Percentiles rank a stretch among this genome's conserved stretches.
Evolutionary conservation across 2,113 vertebrate genomes (phyloP).

Genomic region (Elephantulus edwardii): DNA sequence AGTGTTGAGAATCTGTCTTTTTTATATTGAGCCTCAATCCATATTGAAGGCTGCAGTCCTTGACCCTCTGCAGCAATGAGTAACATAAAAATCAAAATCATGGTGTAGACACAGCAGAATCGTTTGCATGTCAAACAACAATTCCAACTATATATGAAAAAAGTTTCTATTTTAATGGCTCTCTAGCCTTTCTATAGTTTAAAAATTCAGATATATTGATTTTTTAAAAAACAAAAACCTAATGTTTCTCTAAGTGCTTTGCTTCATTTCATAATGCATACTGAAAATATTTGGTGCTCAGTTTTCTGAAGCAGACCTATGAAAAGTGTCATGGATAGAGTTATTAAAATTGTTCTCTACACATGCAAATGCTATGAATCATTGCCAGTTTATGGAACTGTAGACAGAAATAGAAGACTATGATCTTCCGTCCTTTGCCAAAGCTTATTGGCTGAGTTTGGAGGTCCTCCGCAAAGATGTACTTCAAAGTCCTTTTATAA

Average conservation of each 20-base stretch:
- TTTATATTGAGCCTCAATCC: too few relatives aligned
- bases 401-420: slow-evolving; percentile 76
- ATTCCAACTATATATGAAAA: slow-evolving; percentile 54
- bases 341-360: slow-evolving; percentile 77
- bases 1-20: too few relatives aligned
- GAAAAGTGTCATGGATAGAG: slow-evolving; percentile 74
- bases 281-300: slow-evolving; percentile 71
- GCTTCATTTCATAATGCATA: slow-evolving; percentile 57
- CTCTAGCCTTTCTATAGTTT: slow-evolving; percentile 43
- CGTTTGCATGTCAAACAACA: slow-evolving; percentile 52
- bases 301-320: slow-evolving; percentile 67
- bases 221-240: slow-evolving; percentile 72
- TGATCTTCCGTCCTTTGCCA: slow-evolving; percentile 74
- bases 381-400: slow-evolving; percentile 73
- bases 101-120: neutral
- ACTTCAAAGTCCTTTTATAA: slow-evolving; percentile 64
- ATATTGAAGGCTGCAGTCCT: too few relatives aligned
- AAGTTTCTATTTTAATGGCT: slow-evolving; percentile 51
- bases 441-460: slow-evolving; percentile 69
- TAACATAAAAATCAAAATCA: slow-evolving; percentile 39
- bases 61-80: too few relatives aligned
- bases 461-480: slow-evolving; percentile 70
- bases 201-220: slow-evolving; percentile 62
- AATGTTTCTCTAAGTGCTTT: slow-evolving; percentile 67
- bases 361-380: slow-evolving; percentile 76